A percentile compares a stretch with the other conserved stretches of the same genome.
Evolutionary conservation across 2,797 vertebrate species (phyloP).

Genomic region (Smutsia temminckii): DNA sequence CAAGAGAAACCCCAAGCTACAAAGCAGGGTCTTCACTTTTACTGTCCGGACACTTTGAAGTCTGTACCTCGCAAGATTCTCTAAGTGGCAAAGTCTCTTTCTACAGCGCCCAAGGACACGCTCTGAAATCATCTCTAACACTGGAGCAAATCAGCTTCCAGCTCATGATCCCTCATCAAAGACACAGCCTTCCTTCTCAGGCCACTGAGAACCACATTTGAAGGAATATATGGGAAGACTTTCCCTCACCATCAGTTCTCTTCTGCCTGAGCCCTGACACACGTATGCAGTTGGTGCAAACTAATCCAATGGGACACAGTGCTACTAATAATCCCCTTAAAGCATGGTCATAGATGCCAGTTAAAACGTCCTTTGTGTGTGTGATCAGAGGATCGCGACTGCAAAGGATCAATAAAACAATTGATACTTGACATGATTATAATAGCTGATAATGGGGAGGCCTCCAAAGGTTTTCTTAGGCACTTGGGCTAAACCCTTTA

Average conservation of each 20-base stretch:
- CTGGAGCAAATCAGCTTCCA: neutral
- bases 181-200: neutral
- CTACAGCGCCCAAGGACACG: neutral
- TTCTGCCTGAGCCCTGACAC: neutral
- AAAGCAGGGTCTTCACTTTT: neutral
- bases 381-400: neutral
- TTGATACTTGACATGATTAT: neutral
- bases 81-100: neutral
- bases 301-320: too few species aligned
- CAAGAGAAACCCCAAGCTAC: neutral
- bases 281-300: fast-evolving
- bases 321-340: neutral
- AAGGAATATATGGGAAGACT: neutral
- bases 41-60: neutral
- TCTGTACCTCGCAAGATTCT: neutral
- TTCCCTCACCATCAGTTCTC: neutral
- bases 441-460: neutral
- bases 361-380: neutral
- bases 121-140: neutral
- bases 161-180: neutral
- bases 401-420: neutral
- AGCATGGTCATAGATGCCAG: fast-evolving
- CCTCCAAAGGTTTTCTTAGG: neutral
- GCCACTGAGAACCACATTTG: neutral
- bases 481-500: neutral